Base-by-base conservation (phyloP, 2,888 invertebrate species). In the Parochlus steinenii region DNA sequence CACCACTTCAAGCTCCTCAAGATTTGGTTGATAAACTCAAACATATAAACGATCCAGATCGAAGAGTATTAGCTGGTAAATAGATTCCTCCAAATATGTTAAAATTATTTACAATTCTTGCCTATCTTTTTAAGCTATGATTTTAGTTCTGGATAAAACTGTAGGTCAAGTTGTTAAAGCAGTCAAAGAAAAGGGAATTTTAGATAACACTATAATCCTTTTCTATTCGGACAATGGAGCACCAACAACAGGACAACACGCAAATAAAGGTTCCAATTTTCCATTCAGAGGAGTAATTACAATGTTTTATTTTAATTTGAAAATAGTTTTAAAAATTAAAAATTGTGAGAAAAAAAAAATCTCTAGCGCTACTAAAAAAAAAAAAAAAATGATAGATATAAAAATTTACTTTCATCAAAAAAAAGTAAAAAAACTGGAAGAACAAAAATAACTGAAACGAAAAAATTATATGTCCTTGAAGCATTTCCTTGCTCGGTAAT, bases 141-240 rank as follows among this genome's bases (percentile, higher is more conserved):
- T 89, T 2, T 72, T 79, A 16, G 76, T 76, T 45, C 58, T 93
- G 46, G 93, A 93, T 51, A 71, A 79, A 39, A 80, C 87, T 24
- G 70, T 93, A 0, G 89, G 87, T 0, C 65, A 71, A 23, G 69
- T 92, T 10, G 64, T 86, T 2, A 52, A 65, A 32, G 71, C 79
- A 4, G 58, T 93, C 37, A 60, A 67, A 33, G 52, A 65, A 1
- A 70, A 68, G 38, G 63, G 65, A 2, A 74, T 87, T 58, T 60
- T 90, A 42, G 62, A 82, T 27, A 77, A 90, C 51, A 79, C 86
- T 2, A 70, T 93, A 29, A 65, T 93, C 35, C 56, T 86, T 2
- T 93, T 92, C 52, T 70, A 79, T 44, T 78, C 86, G 8, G 93
- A 92, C 52, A 92, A 92, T 52, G 87, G 89, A 1, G 83, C 76